A percentile compares a stretch with the other conserved stretches of the same genome.
Evolutionary conservation across 2,113 vertebrate species (phyloP).

Genomic region (Heterocephalus glaber): DNA sequence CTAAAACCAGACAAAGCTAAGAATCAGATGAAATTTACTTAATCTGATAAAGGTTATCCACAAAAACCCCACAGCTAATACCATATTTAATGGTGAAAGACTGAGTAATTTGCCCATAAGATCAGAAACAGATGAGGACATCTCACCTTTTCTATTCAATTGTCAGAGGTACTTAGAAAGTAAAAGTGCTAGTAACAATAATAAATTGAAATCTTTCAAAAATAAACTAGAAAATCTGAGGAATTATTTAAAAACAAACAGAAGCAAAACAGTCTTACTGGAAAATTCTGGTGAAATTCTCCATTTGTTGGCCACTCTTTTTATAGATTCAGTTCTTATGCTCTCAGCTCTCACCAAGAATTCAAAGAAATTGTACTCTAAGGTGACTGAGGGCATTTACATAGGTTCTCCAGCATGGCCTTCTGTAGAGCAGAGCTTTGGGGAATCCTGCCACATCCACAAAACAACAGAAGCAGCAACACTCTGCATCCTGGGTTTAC

Average conservation of each 20-base stretch:
- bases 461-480: background rate
- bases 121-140: background rate
- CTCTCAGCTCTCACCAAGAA: background rate
- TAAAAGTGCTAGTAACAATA: background rate
- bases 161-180: conserved; percentile 31
- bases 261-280: background rate
- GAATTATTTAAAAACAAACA: conserved; percentile 37
- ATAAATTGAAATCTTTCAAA: background rate
- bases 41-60: background rate
- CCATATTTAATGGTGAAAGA: background rate
- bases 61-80: background rate
- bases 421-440: conserved; percentile 52
- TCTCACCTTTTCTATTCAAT: background rate
- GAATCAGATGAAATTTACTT: background rate
- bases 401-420: background rate
- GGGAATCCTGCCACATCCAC: background rate
- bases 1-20: conserved; percentile 17
- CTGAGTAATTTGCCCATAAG: background rate
- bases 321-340: background rate
- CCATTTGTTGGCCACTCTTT: background rate
- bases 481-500: background rate
- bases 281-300: background rate
- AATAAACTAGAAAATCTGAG: background rate
- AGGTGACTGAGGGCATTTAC: background rate
- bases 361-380: background rate